These are phyloP conservation scores for Macropus fuliginosus DNA, from an alignment of 2,797 vertebrate genomes.

Conservation along the genomic window DNA sequence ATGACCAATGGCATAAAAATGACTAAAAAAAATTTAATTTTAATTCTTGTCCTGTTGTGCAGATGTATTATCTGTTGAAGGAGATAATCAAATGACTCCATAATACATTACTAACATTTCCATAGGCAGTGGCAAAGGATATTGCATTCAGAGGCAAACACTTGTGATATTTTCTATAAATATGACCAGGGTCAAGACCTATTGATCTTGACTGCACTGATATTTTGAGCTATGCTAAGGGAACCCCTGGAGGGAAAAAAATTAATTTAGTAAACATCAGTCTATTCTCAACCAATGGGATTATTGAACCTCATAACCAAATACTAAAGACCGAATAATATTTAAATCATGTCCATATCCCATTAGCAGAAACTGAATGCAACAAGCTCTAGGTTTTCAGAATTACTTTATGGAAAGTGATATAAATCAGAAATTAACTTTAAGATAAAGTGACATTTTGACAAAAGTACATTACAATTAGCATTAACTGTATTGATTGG, in stretches of 20 bases:
- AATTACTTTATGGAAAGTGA: slow-evolving; percentile 76
- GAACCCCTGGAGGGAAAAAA: slow-evolving; percentile 7
- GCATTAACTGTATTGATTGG: slow-evolving; percentile 79
- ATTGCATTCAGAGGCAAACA: slow-evolving; percentile 43
- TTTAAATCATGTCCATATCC: slow-evolving; percentile 67
- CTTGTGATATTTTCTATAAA: slow-evolving; percentile 62
- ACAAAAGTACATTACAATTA: slow-evolving; percentile 80
- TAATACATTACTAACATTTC: slow-evolving; percentile 42
- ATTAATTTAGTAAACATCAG: slow-evolving; percentile 59
- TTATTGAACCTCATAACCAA: slow-evolving; percentile 58
- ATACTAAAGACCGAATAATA: slow-evolving; percentile 59
- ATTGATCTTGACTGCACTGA: slow-evolving; percentile 52
- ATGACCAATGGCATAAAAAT: not conserved
- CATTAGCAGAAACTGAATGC: slow-evolving; percentile 65
- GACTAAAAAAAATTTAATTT: slow-evolving; percentile 47
- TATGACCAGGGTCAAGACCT: slow-evolving; percentile 58
- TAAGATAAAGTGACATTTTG: slow-evolving; percentile 79
- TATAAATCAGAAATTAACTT: slow-evolving; percentile 82
- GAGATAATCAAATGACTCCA: slow-evolving; percentile 29
- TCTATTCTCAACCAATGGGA: slow-evolving; percentile 26
- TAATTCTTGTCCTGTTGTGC: slow-evolving; percentile 52
- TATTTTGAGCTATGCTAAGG: slow-evolving; percentile 44
- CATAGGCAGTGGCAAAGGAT: slow-evolving; percentile 22
- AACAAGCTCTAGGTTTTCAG: slow-evolving; percentile 68
- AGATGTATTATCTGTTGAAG: slow-evolving; percentile 41